phyloP scores from a whole-genome alignment of 2,113 vertebrate genomes.

The Abramis brama region DNA sequence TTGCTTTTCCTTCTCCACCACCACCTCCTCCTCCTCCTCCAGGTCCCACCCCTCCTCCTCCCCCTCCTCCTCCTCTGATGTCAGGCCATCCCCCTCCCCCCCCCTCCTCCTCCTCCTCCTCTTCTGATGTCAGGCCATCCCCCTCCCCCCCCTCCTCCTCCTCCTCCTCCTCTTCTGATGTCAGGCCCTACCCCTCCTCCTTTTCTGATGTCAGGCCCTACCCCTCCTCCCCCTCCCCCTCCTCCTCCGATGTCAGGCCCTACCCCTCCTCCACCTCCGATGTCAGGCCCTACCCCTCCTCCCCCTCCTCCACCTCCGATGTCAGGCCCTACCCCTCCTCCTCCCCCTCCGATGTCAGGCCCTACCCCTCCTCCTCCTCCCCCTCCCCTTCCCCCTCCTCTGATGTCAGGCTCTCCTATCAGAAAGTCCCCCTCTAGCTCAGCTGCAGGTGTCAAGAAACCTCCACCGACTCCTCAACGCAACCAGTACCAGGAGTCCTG shows the following conservation, averaged over 20 bases:
- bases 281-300: conserved; percentile 71
- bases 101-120: conserved; percentile 43
- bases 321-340: conserved; percentile 61
- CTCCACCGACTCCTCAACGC: conserved; percentile 89
- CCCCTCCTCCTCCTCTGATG: conserved; percentile 28
- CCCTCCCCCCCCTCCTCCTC: conserved; percentile 78
- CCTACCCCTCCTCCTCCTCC: conserved; percentile 71
- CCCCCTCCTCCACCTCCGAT: conserved; percentile 56
- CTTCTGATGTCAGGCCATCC: conserved; percentile 52
- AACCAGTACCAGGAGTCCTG: conserved; percentile 88
- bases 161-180: conserved; percentile 69
- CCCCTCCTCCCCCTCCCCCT: conserved; percentile 76
- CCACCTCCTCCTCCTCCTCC: conserved; percentile 75
- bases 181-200: conserved; percentile 79
- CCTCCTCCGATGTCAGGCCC: conserved; percentile 55
- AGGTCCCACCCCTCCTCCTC: conserved; percentile 72
- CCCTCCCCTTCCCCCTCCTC: conserved; percentile 70
- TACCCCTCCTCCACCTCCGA: conserved; percentile 71
- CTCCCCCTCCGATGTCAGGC: conserved; percentile 54
- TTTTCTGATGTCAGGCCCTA: conserved; percentile 61
- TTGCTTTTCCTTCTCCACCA: conserved; percentile 76
- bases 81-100: conserved; percentile 70
- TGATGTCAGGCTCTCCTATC: conserved; percentile 78
- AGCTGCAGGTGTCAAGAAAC: conserved; percentile 81
- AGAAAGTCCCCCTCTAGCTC: conserved; percentile 74